Evolutionary conservation across 2,113 vertebrate genomes (phyloP), one percentile per base, ranked within the genome.

Genomic region (Neoarius graeffei): DNA sequence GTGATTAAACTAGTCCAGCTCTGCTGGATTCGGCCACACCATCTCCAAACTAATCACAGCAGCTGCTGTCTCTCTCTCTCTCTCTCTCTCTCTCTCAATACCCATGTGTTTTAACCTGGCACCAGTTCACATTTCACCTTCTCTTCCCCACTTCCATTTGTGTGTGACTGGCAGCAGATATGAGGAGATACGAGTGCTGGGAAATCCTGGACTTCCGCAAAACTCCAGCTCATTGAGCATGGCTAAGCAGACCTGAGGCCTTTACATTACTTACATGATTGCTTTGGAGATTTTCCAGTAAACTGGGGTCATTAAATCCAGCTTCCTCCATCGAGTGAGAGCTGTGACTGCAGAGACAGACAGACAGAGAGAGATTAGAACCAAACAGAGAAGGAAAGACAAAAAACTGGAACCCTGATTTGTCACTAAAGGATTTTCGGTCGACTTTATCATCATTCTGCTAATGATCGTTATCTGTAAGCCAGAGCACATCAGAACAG

Each of bases 261-360:
- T 73, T 84, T 88, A 86, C 15, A 14, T 69, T 91, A 96, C 98
- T 98, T 97, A 99, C 98, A 92, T 99, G 98, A 96, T 97, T 97
- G 92, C 93, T 98, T 92, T 99, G 97, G 92, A 99, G 96, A 93
- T 99, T 99, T 95, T 99, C 97, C 94, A 99, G 94, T 94, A 99
- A 94, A 60, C 97, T 97, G 5, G 94, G 92, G 82, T 99, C 98
- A 92, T 94, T 97, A 94, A 99, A 99, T 91, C 93, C 94, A 73
- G 94, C 95, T 90, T 98, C 97, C 3, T 98, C 97, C 90, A 95
- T 95, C 25, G 94, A 94, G 86, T 97, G 95, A 90, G 95, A 93
- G 87, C 94, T 96, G 91, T 97, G 97, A 93, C 98, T 99, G 94
- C 90, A 92, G 90, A 91, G 25, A 87, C 50, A 59, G 77, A 88